Percentiles rank a stretch among this genome's conserved stretches.
Evolutionary conservation across 2,113 vertebrate genomes (phyloP).

Genomic region (Rousettus leschenaultii): DNA sequence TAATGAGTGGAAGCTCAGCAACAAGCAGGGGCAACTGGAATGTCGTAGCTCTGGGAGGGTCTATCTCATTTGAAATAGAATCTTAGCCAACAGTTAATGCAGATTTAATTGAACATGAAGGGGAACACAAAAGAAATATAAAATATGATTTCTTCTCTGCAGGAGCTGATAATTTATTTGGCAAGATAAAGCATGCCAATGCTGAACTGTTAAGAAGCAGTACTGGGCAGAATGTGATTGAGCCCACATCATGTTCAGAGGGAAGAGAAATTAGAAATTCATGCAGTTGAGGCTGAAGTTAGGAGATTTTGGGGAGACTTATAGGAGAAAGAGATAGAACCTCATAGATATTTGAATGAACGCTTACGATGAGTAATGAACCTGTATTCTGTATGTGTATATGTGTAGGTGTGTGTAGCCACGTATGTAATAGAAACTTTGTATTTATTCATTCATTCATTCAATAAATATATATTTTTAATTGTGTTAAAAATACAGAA

Average conservation of each 20-base stretch:
- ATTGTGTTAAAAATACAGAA: background rate
- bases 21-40: background rate
- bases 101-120: background rate
- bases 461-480: background rate
- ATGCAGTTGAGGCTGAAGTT: background rate
- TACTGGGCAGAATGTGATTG: constrained; percentile 10
- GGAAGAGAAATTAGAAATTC: constrained; percentile 12
- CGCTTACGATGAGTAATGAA: background rate
- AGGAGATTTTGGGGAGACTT: background rate
- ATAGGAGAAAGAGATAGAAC: too few species aligned
- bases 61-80: background rate
- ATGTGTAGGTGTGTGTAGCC: too few species aligned
- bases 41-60: background rate
- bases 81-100: background rate
- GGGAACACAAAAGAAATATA: constrained; percentile 22
- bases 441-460: background rate
- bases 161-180: constrained; percentile 39
- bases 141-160: background rate
- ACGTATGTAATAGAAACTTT: background rate
- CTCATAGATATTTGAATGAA: background rate
- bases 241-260: background rate
- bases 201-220: background rate
- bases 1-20: background rate
- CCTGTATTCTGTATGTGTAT: background rate
- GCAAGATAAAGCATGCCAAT: constrained; percentile 16